Evolutionary conservation across 2,797 vertebrate genomes (phyloP), one percentile per base, ranked within the genome.

Genomic region (Peromyscus nudipes): DNA sequence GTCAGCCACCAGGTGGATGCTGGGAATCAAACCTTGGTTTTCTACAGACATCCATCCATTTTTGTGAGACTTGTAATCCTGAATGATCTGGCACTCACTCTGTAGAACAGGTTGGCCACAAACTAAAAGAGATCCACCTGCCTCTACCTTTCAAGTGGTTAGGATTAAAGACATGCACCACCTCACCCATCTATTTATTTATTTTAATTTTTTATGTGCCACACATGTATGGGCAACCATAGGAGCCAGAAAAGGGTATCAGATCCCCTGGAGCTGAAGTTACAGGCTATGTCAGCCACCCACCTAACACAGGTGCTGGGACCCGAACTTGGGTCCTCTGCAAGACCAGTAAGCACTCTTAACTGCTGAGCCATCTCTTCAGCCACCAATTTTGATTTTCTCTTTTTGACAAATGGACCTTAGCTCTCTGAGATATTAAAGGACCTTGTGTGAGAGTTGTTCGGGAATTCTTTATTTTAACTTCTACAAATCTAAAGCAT

Each of bases 401-500:
- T 73, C 57, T 52, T 57, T 87, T 73, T 73, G 67, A 57, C 14
- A 57, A 73, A 55, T 19, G 49, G 37, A 71, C 34, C 16, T 19
- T 31, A 23, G 9, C 49, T 16, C 67, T 40, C 23, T 29, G n/a
- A 87, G 46, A 67, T 25, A 40, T 37, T 65, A 89, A 52, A 11
- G 37, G 55, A 90, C 46, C 76, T 4, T n/a, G 37, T 40, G 31
- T 69, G 40, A 80, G n/a, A 23, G 25, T 65, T 93, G 81, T 10
- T 17, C 7, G 55, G 76, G 21, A 94, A 90, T 90, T 95, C 69
- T 91, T 76, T 85, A 29, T 60, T 92, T 67, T 60, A 65, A 88
- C 40, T 89, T 95, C 69, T 40, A 8, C n/a, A 92, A 84, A 85
- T 88, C 57, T 83, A 80, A 92, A 80, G 67, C 52, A 94, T n/a